Base-by-base conservation (phyloP, 2,113 vertebrate species). In the Alces alces region DNA sequence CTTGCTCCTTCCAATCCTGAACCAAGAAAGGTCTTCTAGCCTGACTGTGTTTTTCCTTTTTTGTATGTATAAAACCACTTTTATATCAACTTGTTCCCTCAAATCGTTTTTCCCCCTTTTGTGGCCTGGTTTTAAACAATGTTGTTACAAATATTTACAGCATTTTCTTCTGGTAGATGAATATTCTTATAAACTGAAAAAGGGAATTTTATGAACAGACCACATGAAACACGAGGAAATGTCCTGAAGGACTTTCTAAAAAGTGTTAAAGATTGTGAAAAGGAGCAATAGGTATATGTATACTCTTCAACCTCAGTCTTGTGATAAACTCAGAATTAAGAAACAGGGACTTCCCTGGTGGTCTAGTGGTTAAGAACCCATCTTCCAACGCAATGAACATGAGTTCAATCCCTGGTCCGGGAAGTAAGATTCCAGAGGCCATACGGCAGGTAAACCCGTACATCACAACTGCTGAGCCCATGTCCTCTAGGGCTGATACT, bases 61-160 rank as follows among this genome's bases (percentile, higher is more conserved):
- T 23, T 23, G 23, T 39, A 36, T 92, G 97, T 99, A 99, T 99
- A 99, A 99, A 99, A 99, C 95, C 98, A 98, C 97, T 99, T 99
- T 98, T 98, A 98, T 98, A 98, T 98, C 86, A 95, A 98, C 98
- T 99, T 99, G 98, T 99, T 99, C 99, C 98, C 98, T 96, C 98
- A 99, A 99, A 96, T 97, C 98, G 86, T 98, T 97, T 97, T 89
- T 96, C 91, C 60, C 96, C 84, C 2, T 39, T 79, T 97, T 99
- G 99, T 98, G 98, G 98, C 98, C 98, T 98, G 94, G 96, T 98
- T 96, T 98, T 79, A 91, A 98, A 98, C 98, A 98, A 98, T 94
- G 98, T 98, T 98, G 97, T 98, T 98, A 98, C 84, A 99, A 98
- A 98, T 99, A 99, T 99, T 98, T 99, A 99, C 99, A 99, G 97